Conservation (phyloP, 2,797 vertebrate species). For the Lophotriccus pileatus region DNA sequence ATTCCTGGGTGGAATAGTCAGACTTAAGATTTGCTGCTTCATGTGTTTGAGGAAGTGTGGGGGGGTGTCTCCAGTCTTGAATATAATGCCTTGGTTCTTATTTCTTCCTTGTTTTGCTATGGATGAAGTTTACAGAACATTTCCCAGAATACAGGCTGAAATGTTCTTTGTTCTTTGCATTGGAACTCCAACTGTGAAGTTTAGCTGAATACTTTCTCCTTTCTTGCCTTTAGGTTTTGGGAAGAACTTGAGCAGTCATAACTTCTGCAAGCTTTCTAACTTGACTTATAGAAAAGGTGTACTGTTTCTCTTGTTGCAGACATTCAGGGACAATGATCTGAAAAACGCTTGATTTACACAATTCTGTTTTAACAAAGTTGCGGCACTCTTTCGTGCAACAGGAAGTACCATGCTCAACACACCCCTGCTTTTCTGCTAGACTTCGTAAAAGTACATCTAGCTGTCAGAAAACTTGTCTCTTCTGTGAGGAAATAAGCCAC, state of each 20-base stretch:
- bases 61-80: neutral
- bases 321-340: neutral
- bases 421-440: neutral
- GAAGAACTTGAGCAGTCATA: neutral
- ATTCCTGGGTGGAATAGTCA: neutral
- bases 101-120: neutral
- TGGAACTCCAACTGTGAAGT: neutral
- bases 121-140: neutral
- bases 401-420: neutral
- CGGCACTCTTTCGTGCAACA: neutral
- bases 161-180: neutral
- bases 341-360: slow-evolving; percentile 6
- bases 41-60: neutral
- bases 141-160: neutral
- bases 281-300: neutral
- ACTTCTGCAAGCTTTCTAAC: neutral
- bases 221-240: neutral
- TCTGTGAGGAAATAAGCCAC: neutral
- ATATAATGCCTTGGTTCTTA: neutral
- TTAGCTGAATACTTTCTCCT: neutral
- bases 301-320: neutral
- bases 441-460: neutral
- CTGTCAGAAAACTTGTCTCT: neutral
- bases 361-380: neutral
- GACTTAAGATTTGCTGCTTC: neutral